Conservation (phyloP, 2,113 vertebrate species). For the Cyrtonyx montezumae region DNA sequence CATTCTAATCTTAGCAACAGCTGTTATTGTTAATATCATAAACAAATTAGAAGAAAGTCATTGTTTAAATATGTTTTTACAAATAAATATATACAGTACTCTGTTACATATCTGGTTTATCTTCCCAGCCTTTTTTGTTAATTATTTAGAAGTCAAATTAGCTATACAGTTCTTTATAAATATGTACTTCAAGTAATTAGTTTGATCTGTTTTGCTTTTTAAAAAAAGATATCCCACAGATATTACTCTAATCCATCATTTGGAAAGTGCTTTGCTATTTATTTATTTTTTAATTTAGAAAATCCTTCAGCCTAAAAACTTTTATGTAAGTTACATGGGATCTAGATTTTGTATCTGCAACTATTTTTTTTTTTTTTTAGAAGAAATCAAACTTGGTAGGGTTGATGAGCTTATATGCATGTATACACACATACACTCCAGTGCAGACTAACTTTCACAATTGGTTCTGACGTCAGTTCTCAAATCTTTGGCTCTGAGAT, state of each 20-base stretch:
- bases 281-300: background rate
- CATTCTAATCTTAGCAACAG: background rate
- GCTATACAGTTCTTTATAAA: background rate
- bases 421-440: too few relatives aligned
- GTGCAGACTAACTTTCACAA: background rate
- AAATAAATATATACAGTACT: background rate
- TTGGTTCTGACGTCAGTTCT: background rate
- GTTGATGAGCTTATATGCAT: too few relatives aligned
- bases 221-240: background rate
- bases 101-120: background rate
- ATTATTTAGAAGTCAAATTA: slow-evolving; percentile 23
- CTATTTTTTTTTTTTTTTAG: background rate
- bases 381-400: background rate
- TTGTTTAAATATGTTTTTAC: background rate
- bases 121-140: background rate
- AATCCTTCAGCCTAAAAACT: background rate
- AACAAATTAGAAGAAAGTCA: background rate
- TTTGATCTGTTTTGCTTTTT: background rate
- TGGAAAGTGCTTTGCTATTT: background rate
- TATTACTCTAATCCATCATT: background rate
- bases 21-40: background rate
- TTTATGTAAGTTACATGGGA: background rate
- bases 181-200: background rate
- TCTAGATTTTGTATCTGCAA: background rate
- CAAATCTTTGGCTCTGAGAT: background rate